Evolutionary conservation across 2,797 vertebrate species (phyloP).

Genomic region (Peromyscus melanophrys): DNA sequence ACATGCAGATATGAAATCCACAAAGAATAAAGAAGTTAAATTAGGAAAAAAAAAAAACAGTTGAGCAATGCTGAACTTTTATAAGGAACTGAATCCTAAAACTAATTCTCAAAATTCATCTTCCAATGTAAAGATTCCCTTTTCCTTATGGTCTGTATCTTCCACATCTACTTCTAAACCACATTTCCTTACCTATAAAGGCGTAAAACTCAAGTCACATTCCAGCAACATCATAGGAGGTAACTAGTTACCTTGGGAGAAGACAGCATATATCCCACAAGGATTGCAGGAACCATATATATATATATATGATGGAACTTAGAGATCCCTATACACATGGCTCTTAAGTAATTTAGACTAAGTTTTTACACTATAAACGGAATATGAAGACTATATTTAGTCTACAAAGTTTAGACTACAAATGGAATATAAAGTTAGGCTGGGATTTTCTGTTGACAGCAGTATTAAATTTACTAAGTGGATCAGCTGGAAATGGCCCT

Average conservation of each 20-base stretch:
- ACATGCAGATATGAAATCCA: not conserved
- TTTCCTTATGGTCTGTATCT: not conserved
- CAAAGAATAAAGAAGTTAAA: not conserved
- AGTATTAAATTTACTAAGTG: not conserved
- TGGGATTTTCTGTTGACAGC: not conserved
- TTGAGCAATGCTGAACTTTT: not conserved
- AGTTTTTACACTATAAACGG: not conserved
- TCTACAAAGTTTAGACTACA: not conserved
- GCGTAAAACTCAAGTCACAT: not conserved
- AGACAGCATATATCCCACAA: not conserved
- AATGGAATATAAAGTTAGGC: not conserved
- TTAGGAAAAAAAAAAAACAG: not conserved
- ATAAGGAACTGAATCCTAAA: not conserved
- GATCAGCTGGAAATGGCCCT: not conserved
- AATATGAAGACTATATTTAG: not conserved
- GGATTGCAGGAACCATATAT: not conserved
- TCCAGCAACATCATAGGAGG: not conserved
- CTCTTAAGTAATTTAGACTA: not conserved
- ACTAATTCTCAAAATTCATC: slow-evolving; percentile 19
- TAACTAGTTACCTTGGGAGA: not conserved
- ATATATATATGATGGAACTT: not conserved
- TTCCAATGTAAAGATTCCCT: not conserved
- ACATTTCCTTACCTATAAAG: not conserved
- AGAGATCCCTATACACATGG: not conserved
- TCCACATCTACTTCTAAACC: not conserved